Base-by-base conservation (phyloP, 2,797 vertebrate species). In the Craterocephalus amniculus region DNA sequence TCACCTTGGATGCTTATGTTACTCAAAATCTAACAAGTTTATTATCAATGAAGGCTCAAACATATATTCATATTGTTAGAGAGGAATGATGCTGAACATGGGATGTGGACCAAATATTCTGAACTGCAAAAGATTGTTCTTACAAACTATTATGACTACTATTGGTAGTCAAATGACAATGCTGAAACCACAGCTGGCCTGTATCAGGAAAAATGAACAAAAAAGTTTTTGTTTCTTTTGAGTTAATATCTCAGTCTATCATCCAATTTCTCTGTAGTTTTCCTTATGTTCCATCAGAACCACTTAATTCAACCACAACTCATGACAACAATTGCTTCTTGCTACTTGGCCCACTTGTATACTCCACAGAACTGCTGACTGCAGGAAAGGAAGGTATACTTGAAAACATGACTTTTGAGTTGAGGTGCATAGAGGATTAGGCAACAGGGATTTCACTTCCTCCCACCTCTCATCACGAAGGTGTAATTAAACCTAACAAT, bases 401-500 rank as follows among this genome's bases (percentile, higher is more conserved):
- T 85, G 78, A 88, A 82, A 88, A 81, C 45, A 54, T 38, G 36
- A 52, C 48, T 60, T 74, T 80, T 82, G 83, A 91, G 89, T 83
- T 85, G 82, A 70, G 74, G 48, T 24, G 38, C 34, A 68, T 49
- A 52, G 35, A 70, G 71, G 48, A 67, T 67, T 74, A 63, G 73
- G 77, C 83, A 87, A 79, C 45, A 56, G 81, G 80, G 84, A 88
- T 84, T 87, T 74, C 22, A 79, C 60, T 70, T 62, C 66, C 16
- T 80, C 71, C 75, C 66, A 73, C 52, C 68, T 76, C 71, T 83
- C 85, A 89, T 88, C 83, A 79, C 79, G 29, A 65, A 86, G 71
- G 84, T 85, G 77, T 88, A 91, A 92, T 91, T 90, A 91, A 92
- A 87, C 71, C 85, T 87, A 81, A 86, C 85, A 85, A 87, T 90